A percentile compares a stretch with the other conserved stretches of the same genome.
These are phyloP conservation scores for Apantesis nais DNA, from an alignment of 2,888 invertebrate species.

Conservation along the genomic window DNA sequence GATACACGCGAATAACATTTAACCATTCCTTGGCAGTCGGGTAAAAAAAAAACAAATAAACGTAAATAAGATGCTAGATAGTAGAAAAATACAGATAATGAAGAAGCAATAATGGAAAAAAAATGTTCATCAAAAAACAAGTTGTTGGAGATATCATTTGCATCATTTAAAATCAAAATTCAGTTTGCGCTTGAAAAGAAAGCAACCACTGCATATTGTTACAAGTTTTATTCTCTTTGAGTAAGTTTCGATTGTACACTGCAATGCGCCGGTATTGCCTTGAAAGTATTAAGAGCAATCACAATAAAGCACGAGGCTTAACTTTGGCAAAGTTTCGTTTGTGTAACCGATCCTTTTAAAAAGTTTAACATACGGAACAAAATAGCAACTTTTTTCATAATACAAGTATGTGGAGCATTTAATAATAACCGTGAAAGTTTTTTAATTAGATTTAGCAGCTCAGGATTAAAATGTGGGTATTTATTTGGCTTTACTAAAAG, in stretches of 20 bases:
- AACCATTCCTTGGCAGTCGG: too few species aligned
- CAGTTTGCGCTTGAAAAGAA: slow-evolving; percentile 44
- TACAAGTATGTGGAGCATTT: slow-evolving; percentile 44
- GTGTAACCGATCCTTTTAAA: slow-evolving; percentile 45
- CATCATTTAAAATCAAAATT: slow-evolving; percentile 34
- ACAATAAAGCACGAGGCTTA: slow-evolving; percentile 66
- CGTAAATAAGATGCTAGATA: too few species aligned
- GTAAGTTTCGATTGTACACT: slow-evolving; percentile 73
- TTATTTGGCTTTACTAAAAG: background rate
- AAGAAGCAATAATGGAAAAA: too few species aligned
- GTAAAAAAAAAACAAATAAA: too few species aligned
- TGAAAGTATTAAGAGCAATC: slow-evolving; percentile 71
- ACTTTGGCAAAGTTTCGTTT: slow-evolving; percentile 51
- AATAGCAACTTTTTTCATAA: slow-evolving; percentile 51
- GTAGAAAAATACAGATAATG: too few species aligned
- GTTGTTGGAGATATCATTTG: slow-evolving; percentile 22
- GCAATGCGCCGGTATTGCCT: slow-evolving; percentile 66
- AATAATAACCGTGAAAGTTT: slow-evolving; percentile 41
- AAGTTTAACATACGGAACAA: slow-evolving; percentile 44
- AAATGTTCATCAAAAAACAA: background rate
- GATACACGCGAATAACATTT: too few species aligned
- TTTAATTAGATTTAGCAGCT: slow-evolving; percentile 45
- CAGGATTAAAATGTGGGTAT: slow-evolving; percentile 2
- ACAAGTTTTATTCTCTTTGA: slow-evolving; percentile 65
- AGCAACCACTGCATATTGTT: slow-evolving; percentile 65